Conservation (phyloP, 2,888 invertebrate genomes). For the Rotaria macrura region DNA sequence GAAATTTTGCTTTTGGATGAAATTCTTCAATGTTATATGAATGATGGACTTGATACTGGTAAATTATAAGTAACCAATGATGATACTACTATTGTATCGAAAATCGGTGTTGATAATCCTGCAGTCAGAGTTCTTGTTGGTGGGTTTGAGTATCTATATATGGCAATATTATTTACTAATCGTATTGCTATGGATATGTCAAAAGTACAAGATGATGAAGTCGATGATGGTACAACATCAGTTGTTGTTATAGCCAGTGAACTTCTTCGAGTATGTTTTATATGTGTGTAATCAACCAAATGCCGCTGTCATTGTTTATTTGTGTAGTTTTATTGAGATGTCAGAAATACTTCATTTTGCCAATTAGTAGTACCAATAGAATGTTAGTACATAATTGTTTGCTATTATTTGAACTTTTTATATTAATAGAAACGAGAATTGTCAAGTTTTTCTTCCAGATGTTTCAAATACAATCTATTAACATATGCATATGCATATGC, state of each 20-base stretch:
- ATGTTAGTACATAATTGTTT: too few relatives aligned
- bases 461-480: too few relatives aligned
- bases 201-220: constrained; percentile 94
- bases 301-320: too few relatives aligned
- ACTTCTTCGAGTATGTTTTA: constrained; percentile 59
- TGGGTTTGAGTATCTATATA: constrained; percentile 39
- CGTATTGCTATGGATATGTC: constrained; percentile 65
- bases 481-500: too few relatives aligned
- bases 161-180: not conserved
- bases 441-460: too few relatives aligned
- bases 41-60: constrained; percentile 41
- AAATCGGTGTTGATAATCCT: constrained; percentile 83
- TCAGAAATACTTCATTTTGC: too few relatives aligned
- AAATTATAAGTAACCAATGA: constrained; percentile 90
- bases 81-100: constrained; percentile 91
- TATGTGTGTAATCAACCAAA: not conserved
- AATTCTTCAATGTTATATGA: constrained; percentile 49
- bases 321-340: too few relatives aligned
- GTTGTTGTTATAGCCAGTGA: constrained; percentile 91
- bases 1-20: constrained; percentile 51
- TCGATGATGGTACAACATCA: constrained; percentile 99
- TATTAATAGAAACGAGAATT: too few relatives aligned
- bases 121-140: constrained; percentile 92
- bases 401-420: too few relatives aligned
- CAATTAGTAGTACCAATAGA: too few relatives aligned